Evolutionary conservation across 2,113 vertebrate species (phyloP), one percentile per base, ranked within the genome.

Genomic region (Origma solitaria): DNA sequence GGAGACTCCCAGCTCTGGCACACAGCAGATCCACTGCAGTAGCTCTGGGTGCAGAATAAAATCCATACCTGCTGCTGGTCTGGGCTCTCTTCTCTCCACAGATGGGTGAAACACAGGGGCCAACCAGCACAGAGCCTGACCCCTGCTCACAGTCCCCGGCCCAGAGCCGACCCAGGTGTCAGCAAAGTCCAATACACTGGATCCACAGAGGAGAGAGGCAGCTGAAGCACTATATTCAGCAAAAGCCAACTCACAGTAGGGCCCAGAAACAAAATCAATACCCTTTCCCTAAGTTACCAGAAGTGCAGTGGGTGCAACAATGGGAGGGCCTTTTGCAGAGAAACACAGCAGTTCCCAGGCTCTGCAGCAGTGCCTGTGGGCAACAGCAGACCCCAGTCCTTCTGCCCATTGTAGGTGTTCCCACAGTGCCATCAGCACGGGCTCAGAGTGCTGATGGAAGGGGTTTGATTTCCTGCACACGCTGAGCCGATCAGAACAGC

Each of bases 251-350:
- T 87, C 95, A 47, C 96, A 95, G 92, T 90, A 94, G 89, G 94
- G 51, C 76, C 70, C 57, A 40, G 94, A 62, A 82, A 89, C 42
- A 71, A 87, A 97, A 97, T 97, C 97, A 95, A 92, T 95, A 70
- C n/a, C 10, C 78, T 88, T 95, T 71, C 82, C 96, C 73, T 66
- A 95, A 95, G 93, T 92, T 66, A 60, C 66, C 81, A 77, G 33
- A 92, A 92, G 91, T 71, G 40, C 83, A 38, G 56, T 88, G 82
- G 91, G 68, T 83, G 79, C 65, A 27, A 44, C 20, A 47, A 58
- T 35, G 45, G 64, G 50, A 82, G 88, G 62, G 80, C 65, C 57
- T 96, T 95, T 28, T 79, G 58, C 80, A 69, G 84, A 90, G 82
- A 61, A 90, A 72, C 35, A 58, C 72, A 86, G 88, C 19, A 75